Percentiles rank a stretch among this genome's conserved stretches.
Conservation (phyloP, 2,113 vertebrate species). For the Grammomys surdaster region DNA sequence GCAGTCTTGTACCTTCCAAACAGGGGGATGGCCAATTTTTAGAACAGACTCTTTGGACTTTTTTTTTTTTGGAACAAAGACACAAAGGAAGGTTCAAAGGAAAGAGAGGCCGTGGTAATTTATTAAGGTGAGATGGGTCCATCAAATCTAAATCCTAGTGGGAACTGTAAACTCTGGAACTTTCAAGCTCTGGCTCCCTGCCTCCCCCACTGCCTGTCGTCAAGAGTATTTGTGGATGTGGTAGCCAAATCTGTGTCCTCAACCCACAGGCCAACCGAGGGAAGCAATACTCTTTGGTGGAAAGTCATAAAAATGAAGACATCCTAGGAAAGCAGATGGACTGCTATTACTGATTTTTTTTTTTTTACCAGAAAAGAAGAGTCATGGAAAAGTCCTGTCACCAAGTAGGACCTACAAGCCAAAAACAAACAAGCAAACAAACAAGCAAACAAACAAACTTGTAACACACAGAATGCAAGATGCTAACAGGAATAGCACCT, state of each 20-base stretch:
- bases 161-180: conserved; percentile 40
- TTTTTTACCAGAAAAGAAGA: conserved; percentile 49
- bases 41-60: conserved; percentile 27
- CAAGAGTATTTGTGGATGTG: neutral
- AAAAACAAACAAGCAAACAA: neutral
- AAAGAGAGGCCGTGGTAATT: conserved; percentile 30
- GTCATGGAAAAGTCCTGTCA: conserved; percentile 61
- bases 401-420: conserved; percentile 4
- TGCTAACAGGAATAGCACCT: neutral
- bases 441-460: neutral
- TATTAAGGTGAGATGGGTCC: conserved; percentile 53
- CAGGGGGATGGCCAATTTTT: conserved; percentile 18
- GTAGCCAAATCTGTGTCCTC: conserved; percentile 62
- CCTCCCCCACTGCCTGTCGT: conserved; percentile 2
- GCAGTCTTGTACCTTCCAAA: conserved; percentile 49
- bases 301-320: conserved; percentile 75
- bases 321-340: conserved; percentile 59
- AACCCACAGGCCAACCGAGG: conserved; percentile 33
- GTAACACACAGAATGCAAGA: conserved; percentile 25
- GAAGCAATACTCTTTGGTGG: conserved; percentile 52
- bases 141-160: conserved; percentile 57
- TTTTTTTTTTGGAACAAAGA: conserved; percentile 46
- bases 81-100: conserved; percentile 37
- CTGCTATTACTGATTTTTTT: neutral
- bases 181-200: conserved; percentile 51